phyloP scores from a whole-genome alignment of 2,888 invertebrate genomes.

The Patella caerulea region DNA sequence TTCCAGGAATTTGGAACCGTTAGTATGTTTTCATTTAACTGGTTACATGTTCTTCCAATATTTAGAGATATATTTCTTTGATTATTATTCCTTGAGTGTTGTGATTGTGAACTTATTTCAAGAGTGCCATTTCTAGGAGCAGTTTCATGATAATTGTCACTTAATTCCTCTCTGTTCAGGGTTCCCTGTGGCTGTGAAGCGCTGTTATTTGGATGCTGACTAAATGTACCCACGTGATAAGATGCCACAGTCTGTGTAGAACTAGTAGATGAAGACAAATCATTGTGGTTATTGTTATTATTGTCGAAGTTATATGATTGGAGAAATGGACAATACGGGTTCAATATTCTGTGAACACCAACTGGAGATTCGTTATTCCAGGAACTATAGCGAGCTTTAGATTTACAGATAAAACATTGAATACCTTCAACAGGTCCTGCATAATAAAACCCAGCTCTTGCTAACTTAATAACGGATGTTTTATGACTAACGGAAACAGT shows the following conservation, averaged over 20 bases:
- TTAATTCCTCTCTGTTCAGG: too few relatives aligned
- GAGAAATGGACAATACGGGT: background rate
- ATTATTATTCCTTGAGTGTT: too few relatives aligned
- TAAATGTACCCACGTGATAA: background rate
- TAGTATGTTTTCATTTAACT: too few relatives aligned
- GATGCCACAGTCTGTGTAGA: background rate
- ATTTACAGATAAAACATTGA: background rate
- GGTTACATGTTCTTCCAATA: too few relatives aligned
- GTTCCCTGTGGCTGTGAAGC: background rate
- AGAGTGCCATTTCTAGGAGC: too few relatives aligned
- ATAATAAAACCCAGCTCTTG: conserved; percentile 9
- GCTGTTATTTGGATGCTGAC: background rate
- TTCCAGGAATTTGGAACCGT: too few relatives aligned
- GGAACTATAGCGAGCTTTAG: background rate
- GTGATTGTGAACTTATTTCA: too few relatives aligned
- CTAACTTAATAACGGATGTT: background rate
- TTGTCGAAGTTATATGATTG: background rate
- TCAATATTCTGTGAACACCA: background rate
- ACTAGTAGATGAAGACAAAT: background rate
- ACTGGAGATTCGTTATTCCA: background rate
- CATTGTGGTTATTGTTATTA: background rate
- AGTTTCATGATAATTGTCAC: too few relatives aligned
- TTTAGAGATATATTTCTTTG: too few relatives aligned
- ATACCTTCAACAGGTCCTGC: background rate
- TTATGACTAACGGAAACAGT: too few relatives aligned